A percentile compares a stretch with the other conserved stretches of the same genome.
Evolutionary conservation across 2,888 invertebrate species (phyloP).

Genomic region (Acleris cristana): DNA sequence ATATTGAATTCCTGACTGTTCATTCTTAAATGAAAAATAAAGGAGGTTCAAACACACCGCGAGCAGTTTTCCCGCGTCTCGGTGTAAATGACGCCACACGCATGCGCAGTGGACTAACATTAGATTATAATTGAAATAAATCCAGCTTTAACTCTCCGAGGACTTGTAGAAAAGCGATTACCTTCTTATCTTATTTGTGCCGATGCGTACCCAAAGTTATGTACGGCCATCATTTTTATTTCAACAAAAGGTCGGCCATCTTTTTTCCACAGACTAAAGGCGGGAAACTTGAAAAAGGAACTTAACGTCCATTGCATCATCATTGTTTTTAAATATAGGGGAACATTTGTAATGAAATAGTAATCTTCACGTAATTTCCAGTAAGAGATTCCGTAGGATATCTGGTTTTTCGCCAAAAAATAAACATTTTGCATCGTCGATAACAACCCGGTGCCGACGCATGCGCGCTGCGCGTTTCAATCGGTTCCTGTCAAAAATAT

Average conservation of each 20-base stretch:
- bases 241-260: conserved; percentile 25
- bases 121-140: conserved; percentile 82
- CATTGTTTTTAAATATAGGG: conserved; percentile 5
- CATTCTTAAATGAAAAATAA: background rate
- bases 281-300: conserved; percentile 31
- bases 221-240: conserved; percentile 30
- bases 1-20: too few relatives aligned
- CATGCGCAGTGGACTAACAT: conserved; percentile 67
- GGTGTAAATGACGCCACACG: conserved; percentile 66
- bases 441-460: conserved; percentile 72
- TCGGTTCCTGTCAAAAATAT: conserved; percentile 78
- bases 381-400: conserved; percentile 40
- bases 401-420: conserved; percentile 51
- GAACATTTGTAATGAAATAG: background rate
- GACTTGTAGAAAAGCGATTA: conserved; percentile 68
- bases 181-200: conserved; percentile 59
- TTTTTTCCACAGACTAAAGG: conserved; percentile 11
- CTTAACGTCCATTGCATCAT: background rate
- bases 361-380: background rate
- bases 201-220: conserved; percentile 39
- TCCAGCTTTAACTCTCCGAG: conserved; percentile 65
- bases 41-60: background rate
- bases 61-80: conserved; percentile 38
- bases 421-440: conserved; percentile 83
- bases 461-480: conserved; percentile 62